Percentiles rank a stretch among this genome's conserved stretches.
Evolutionary conservation across 2,113 vertebrate genomes (phyloP).

Genomic region (Scopus umbretta): DNA sequence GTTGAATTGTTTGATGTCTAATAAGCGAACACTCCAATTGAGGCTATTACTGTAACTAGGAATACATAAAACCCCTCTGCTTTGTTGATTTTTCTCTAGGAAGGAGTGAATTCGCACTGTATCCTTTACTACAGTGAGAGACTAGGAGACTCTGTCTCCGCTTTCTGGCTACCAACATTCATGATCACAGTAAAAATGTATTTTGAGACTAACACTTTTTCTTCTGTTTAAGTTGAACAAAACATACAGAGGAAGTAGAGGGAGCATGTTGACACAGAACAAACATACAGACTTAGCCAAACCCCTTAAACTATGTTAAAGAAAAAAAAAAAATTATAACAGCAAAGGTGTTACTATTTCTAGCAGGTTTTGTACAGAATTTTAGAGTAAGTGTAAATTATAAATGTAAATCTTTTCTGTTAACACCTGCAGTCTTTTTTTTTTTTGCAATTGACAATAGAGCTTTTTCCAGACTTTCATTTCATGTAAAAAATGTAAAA

Average conservation of each 20-base stretch:
- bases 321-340: neutral
- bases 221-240: neutral
- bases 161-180: neutral
- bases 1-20: neutral
- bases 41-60: neutral
- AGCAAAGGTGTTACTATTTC: neutral
- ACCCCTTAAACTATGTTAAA: neutral
- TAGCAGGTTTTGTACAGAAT: neutral
- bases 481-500: neutral
- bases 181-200: neutral
- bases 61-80: neutral
- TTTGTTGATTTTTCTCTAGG: neutral
- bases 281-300: neutral
- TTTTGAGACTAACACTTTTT: neutral
- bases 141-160: neutral
- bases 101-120: neutral
- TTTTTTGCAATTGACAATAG: neutral
- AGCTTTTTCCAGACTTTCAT: neutral
- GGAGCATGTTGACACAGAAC: rapidly evolving
- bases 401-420: neutral
- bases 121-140: neutral
- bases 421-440: neutral
- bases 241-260: neutral
- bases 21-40: neutral
- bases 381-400: neutral